Evolutionary conservation across 2,888 invertebrate species (phyloP).

Genomic region (Anthrax anthrax): DNA sequence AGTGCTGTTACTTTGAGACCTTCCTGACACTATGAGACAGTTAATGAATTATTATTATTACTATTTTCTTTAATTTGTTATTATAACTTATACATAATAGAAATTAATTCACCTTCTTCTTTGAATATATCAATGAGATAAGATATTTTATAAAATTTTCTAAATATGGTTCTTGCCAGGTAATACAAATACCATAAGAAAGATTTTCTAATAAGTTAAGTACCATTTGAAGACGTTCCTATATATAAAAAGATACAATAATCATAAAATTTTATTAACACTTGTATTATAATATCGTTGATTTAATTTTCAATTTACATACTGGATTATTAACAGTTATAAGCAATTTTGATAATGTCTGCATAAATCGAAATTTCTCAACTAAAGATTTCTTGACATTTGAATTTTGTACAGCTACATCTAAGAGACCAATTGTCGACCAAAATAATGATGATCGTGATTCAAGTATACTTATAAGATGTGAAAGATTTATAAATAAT

Average conservation of each 20-base stretch:
- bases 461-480: slow-evolving; percentile 4
- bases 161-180: slow-evolving; percentile 10
- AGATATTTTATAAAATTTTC: slow-evolving; percentile 6
- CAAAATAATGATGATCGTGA: slow-evolving; percentile 4
- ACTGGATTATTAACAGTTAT: slow-evolving; percentile 3
- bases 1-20: neutral
- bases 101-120: slow-evolving; percentile 2
- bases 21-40: too few species aligned
- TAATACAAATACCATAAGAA: slow-evolving; percentile 8
- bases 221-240: neutral
- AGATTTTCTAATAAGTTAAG: slow-evolving; percentile 3
- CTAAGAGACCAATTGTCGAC: slow-evolving; percentile 2
- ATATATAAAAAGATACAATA: neutral
- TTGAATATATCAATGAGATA: slow-evolving; percentile 4
- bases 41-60: too few species aligned
- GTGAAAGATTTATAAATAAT: slow-evolving; percentile 4
- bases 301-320: neutral
- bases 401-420: slow-evolving; percentile 3
- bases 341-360: slow-evolving; percentile 1
- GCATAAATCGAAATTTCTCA: slow-evolving; percentile 5
- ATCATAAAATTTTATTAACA: too few species aligned
- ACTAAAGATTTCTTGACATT: neutral
- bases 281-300: neutral
- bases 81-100: too few species aligned
- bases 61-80: too few species aligned